Evolutionary conservation across 2,888 invertebrate genomes (phyloP), one percentile per base, ranked within the genome.

Genomic region (Lasioglossum lativentre): DNA sequence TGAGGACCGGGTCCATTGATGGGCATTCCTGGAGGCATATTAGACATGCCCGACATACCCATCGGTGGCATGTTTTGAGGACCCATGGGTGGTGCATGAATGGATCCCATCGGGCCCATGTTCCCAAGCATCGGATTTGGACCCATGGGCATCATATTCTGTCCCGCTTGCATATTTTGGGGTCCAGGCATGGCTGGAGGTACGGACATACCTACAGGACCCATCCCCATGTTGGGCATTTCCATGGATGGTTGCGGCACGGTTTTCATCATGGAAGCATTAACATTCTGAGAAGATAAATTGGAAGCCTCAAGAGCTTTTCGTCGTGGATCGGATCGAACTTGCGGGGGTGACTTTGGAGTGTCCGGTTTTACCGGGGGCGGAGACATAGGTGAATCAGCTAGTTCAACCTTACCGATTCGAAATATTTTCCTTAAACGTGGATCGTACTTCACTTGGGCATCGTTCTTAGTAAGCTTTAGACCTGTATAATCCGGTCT

Each of bases 401-500:
- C 96, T 88, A 97, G 96, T 30, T 97, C 97, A 1, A 93, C 89
- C 79, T 97, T 95, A 2, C 96, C 96, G 86, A 97, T 94, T 79
- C 97, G 96, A 93, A 98, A 97, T 79, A 98, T 97, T 95, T 97
- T 97, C 86, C 97, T 95, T 86, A 98, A 93, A 80, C 98, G 96
- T 2, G 98, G 98, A 96, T 98, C 98, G 47, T 96, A 96, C 71
- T 97, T 96, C 6, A 95, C 97, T 93, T 97, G 97, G 5, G 97
- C 97, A 92, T 97, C 97, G 81, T 97, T 96, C 16, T 97, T 96
- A 90, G 96, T 97, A 81, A 97, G 95, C 91, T 97, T 97, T 77
- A 98, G 96, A 86, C 97, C 97, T 0, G 97, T 97, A 93, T 97
- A 98, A 93, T 97, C 97, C 0, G 98, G 97, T 63, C 97, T 96